Evolutionary conservation across 2,888 invertebrate genomes (phyloP).

Genomic region (Caprella mutica): DNA sequence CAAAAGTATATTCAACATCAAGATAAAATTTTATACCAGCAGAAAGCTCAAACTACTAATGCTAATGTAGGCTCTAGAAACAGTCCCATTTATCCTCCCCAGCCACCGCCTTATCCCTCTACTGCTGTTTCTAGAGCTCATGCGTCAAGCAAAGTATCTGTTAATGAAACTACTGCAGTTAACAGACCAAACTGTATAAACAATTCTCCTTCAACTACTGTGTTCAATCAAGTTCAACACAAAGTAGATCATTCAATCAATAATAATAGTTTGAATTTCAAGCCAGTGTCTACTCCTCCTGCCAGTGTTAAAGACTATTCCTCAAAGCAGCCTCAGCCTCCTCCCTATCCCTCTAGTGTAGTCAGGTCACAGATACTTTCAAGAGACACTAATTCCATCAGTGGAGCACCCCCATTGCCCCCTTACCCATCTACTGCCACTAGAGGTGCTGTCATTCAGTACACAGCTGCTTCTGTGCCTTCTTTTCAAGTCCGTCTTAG

Average conservation of each 20-base stretch:
- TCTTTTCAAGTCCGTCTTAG: neutral
- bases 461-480: neutral
- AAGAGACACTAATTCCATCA: constrained; percentile 10
- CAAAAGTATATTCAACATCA: neutral
- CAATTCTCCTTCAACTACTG: too few relatives aligned
- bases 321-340: constrained; percentile 24
- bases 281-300: neutral
- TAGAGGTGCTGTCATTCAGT: constrained; percentile 5
- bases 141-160: constrained; percentile 11
- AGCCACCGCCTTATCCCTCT: constrained; percentile 27
- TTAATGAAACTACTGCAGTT: neutral
- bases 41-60: neutral
- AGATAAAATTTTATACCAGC: neutral
- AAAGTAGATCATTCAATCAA: too few relatives aligned
- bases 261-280: too few relatives aligned
- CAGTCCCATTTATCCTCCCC: constrained; percentile 18
- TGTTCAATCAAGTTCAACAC: too few relatives aligned
- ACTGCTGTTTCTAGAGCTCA: constrained; percentile 20
- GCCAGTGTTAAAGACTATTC: neutral
- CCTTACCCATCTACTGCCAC: constrained; percentile 27
- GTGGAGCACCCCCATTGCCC: constrained; percentile 17
- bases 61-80: too few relatives aligned
- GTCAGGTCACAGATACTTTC: constrained; percentile 21
- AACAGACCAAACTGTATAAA: too few relatives aligned
- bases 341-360: constrained; percentile 28